Base-by-base conservation (phyloP, 2,797 vertebrate genomes). In the Xyrichtys novacula region DNA sequence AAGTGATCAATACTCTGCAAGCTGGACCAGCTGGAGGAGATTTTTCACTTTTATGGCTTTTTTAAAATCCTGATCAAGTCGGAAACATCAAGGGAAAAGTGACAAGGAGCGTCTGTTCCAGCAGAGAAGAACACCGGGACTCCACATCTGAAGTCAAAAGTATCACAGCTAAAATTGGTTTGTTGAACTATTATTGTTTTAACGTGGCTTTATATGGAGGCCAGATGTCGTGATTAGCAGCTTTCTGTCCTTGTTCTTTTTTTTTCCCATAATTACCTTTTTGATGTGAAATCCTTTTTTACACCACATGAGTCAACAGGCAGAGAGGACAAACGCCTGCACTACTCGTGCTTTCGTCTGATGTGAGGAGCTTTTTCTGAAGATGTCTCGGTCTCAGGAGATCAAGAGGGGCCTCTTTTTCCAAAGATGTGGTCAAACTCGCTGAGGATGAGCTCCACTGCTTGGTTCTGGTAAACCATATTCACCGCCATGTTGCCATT, bases 391-490 rank as follows among this genome's bases (percentile, higher is more conserved):
- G 48, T 54, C 66, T 52, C 61, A 56, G 63, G 80, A 74, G 80
- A 79, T 81, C 83, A 85, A 48, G 87, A 84, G 29, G 68, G 62
- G 65, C 83, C 65, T 52, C 84, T 89, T 1, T 79, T 76, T 55
- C 86, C 80, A 68, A 95, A 95, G 85, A 95, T 88, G 85, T 85
- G 87, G 74, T 92, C 74, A 19, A 83, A 93, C 76, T 94, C 91
- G 31, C 73, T 93, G 74, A 98, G 95, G 85, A 98, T 95, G 74
- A 96, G 85, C 85, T 97, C 96, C 74, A 97, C 95, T 0, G 95
- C 93, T 88, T 96, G 95, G 84, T 96, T 97, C 82, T 97, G 96
- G 86, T 96, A 96, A 40, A 95, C 69, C 85, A 95, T 95, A 36
- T 95, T 96, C 40, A 94, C 85, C 0, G 95, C 95, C 81, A 96